Conservation (phyloP, 1,140 invertebrate species). For the Lepidurus couesii region DNA sequence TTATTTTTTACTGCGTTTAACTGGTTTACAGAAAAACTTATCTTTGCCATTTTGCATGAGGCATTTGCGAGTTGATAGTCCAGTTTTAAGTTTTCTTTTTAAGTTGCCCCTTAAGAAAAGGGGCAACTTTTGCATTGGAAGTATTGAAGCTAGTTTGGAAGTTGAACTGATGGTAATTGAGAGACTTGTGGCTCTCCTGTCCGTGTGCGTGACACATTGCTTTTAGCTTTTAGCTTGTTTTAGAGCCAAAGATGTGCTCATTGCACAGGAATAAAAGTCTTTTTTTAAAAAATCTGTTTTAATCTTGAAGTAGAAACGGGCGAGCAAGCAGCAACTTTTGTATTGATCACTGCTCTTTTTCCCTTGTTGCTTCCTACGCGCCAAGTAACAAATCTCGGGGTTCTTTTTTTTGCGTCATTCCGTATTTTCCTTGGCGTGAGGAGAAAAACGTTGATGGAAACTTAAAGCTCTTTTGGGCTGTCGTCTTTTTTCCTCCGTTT, state of each 20-base stretch:
- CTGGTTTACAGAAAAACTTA: no score
- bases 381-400: conserved; percentile 10
- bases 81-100: no score
- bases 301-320: background rate
- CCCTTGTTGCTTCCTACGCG: conserved; percentile 18
- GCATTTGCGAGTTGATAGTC: no score
- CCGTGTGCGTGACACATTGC: background rate
- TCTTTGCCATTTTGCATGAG: no score
- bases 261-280: no score
- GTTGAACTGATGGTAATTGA: background rate
- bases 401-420: background rate
- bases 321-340: background rate
- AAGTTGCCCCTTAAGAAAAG: no score
- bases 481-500: background rate
- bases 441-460: background rate
- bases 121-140: no score
- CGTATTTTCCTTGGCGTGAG: conserved; percentile 1
- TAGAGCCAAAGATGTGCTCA: no score
- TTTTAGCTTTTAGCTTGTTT: background rate
- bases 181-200: background rate
- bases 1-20: background rate
- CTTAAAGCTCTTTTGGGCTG: conserved; percentile 8
- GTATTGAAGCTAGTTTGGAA: no score
- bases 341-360: conserved; percentile 24
- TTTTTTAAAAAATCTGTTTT: no score